Base-by-base conservation (phyloP, 1,140 invertebrate species). In the Aricia agestis region DNA sequence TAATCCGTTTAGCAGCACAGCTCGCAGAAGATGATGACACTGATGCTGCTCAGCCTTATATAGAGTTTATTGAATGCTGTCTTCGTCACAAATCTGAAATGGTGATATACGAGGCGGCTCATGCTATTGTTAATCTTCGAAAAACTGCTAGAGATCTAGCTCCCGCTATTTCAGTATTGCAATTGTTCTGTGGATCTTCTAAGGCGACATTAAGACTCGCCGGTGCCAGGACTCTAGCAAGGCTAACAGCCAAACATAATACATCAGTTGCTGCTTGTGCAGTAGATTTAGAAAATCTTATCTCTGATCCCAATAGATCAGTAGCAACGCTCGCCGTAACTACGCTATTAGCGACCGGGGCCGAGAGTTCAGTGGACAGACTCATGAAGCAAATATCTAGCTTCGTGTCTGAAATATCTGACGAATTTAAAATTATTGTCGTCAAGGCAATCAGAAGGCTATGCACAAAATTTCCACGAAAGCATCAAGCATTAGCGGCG, bases 351-450 rank as follows among this genome's bases (percentile, higher is more conserved):
- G 99, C 99, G 87, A 99, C 98, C 36, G 99, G 99, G 10, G 98
- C 97, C 15, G 99, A 99, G 87, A 98, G 97, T 42, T 99, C 98
- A 0, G 98, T 99, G 0, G 99, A 99, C 86, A 93, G 99, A 67
- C 91, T 99, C 0, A 99, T 99, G 98, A 99, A 99, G 90, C 98
- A 99, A 90, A 99, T 99, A 72, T 97, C 98, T 0, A 96, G 97
- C 11, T 99, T 99, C 88, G 98, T 99, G 66, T 98, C 97, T 0
- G 99, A 99, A 92, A 99, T 99, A 76, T 98, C 98, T 0, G 99
- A 99, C 90, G 99, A 99, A 92, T 99, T 99, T 83, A 99, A 99
- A 92, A 97, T 99, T 72, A 98, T 99, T 7, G 98, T 99, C 10
- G 98, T 99, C 0, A 97, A 98, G 85, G 95, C 95, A 1, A 96